Base-by-base conservation (phyloP, 2,113 vertebrate species). In the Nettapus auritus region DNA sequence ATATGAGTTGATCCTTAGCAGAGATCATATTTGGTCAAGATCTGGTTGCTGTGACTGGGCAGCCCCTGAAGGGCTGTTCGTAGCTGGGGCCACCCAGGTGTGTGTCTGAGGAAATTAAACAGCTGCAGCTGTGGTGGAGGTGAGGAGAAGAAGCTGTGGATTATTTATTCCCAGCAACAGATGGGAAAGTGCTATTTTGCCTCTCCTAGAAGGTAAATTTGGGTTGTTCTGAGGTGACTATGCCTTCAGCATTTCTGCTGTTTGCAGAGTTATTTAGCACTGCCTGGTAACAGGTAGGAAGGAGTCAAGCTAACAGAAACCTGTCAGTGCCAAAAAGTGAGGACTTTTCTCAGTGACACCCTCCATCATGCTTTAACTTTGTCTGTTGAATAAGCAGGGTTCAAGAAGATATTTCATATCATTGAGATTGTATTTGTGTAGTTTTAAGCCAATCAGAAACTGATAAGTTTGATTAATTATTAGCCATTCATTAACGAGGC, bases 21-120 rank as follows among this genome's bases (percentile, higher is more conserved):
- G 36, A 83, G 40, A 89, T 59, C 15, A 7, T 64, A 15, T 48
- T 77, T 56, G 42, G 46, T 70, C 79, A 75, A 82, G 52, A 33
- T 74, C 52, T 91, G 31, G 25, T 88, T 70, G 28, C 20, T 34
- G 26, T 48, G 40, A 38, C 46, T 89, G 22, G 28, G 26, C 25
- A 76, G 14, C 4, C 31, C 36, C 25, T 0, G 0, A 12, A 77
- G 29, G 57, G 18, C 34, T 73, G 15, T 7, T 4, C 0, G 0
- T 19, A 38, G 12, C 46, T 79, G 73, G 21, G 62, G 33, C 69
- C 81, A 78, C 25, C 10, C 46, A 46, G 36, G 5, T 23, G 6
- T 13, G 6, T 11, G 21, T 73, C 1, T 0, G 16, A 94, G 73
- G 56, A 93, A 89, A 94, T 90, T 16, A 70, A 17, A 22, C 44